Evolutionary conservation across 2,888 invertebrate species (phyloP), one percentile per base, ranked within the genome.

Genomic region (Bhutanitis thaidina): DNA sequence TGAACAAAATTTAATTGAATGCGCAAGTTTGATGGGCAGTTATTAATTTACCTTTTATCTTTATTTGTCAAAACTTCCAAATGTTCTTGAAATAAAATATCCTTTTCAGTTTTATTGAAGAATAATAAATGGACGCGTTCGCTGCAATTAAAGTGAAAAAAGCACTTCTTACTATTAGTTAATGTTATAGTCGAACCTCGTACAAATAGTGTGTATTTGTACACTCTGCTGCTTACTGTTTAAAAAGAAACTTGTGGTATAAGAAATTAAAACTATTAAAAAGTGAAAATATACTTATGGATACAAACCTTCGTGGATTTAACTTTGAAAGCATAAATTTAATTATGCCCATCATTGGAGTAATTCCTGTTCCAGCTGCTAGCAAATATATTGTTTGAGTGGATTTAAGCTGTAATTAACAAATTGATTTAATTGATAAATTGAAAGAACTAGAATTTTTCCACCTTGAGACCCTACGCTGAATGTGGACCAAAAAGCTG

Each of bases 301-400:
- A 29, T 41, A 54, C 90, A 81, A 72, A 94, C 94, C 93, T 91
- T 80, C 86, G 91, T 35, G 91, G 91, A 54, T 90, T 90, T 15
- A 92, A 90, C 60, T 93, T 91, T 35, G 91, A 86, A 4, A 97
- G 79, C 66, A 94, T 90, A 66, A 95, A 94, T 56, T 92, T 90
- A 43, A 97, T 83, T 9, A 97, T 77, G 7, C 92, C 89, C 27
- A 97, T 80, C 93, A 98, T 96, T 0, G 96, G 97, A 10, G 98
- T 98, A 55, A 98, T 90, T 0, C 98, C 98, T 8, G 97, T 97
- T 15, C 98, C 98, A 27, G 97, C 98, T 7, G 97, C 97, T 53
- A 95, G 71, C 58, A 95, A 78, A 55, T 92, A 90, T 57, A 94
- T 85, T 8, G 81, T 89, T 50, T 86, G 84, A 57, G 91, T 92